Conservation (phyloP, 30 jellyfish, hydroid and myxozoan genomes). For the Cassiopea andromeda region DNA sequence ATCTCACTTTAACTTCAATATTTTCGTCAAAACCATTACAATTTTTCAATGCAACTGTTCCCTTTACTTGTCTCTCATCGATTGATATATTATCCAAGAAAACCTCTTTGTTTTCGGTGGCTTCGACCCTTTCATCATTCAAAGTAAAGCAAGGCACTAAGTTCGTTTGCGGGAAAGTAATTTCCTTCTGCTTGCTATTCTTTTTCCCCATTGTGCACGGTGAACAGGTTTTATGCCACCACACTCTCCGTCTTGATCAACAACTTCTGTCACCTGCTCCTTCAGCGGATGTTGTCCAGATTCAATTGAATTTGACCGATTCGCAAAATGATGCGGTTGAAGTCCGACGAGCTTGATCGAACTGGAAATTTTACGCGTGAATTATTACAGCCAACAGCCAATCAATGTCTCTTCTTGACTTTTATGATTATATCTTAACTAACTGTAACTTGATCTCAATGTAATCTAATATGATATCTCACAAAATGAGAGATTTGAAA, state of each 20-base stretch:
- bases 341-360: background rate
- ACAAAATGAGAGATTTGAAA: too few relatives aligned
- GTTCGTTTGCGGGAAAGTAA: slow-evolving; percentile 9
- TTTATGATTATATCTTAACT: too few relatives aligned
- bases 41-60: slow-evolving; percentile 2
- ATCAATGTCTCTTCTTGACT: too few relatives aligned
- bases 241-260: background rate
- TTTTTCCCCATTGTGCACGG: slow-evolving; percentile 17
- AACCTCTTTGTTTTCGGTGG: background rate
- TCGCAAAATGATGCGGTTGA: background rate
- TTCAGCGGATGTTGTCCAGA: background rate
- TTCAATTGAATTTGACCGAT: background rate
- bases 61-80: slow-evolving; percentile 39
- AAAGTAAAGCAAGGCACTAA: slow-evolving; percentile 41
- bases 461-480: too few relatives aligned
- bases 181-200: slow-evolving; percentile 25
- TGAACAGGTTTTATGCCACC: background rate
- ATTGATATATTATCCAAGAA: slow-evolving; percentile 8
- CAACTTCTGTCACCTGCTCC: background rate
- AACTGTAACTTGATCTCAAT: too few relatives aligned
- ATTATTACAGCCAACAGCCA: too few relatives aligned
- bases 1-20: slow-evolving; percentile 39
- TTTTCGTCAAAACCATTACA: background rate
- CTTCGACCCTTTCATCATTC: background rate
- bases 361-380: too few relatives aligned